phyloP scores from a whole-genome alignment of 2,888 invertebrate genomes.

The Eilema sororculum region DNA sequence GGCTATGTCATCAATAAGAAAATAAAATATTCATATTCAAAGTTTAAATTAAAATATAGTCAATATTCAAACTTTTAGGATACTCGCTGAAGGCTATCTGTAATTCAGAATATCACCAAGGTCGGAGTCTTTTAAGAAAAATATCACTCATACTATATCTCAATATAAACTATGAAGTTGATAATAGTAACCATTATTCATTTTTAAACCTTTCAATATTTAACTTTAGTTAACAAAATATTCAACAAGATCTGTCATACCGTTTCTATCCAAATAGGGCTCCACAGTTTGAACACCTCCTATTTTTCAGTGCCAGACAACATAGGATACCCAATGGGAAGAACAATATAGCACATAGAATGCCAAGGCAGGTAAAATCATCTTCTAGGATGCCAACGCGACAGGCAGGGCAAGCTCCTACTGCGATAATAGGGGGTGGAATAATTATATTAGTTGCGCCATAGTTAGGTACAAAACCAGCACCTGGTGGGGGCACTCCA shows the following conservation, averaged over 20 bases:
- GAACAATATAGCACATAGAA: constrained; percentile 94
- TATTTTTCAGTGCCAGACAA: constrained; percentile 93
- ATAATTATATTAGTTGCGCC: constrained; percentile 89
- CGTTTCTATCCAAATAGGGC: constrained; percentile 90
- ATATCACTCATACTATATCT: constrained; percentile 15
- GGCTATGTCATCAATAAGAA: constrained; percentile 5
- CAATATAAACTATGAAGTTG: constrained; percentile 35
- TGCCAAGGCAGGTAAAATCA: constrained; percentile 94
- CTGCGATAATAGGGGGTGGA: constrained; percentile 92
- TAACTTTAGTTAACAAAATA: constrained; percentile 51
- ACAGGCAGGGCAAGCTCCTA: constrained; percentile 96
- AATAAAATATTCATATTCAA: constrained; percentile 8
- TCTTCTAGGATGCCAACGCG: constrained; percentile 95
- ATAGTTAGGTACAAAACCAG: constrained; percentile 87
- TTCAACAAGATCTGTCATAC: constrained; percentile 37
- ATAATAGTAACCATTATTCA: constrained; percentile 45
- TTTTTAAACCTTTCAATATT: constrained; percentile 52
- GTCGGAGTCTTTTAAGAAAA: not conserved
- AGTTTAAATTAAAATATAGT: constrained; percentile 9
- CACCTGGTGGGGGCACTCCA: constrained; percentile 67
- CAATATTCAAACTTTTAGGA: not conserved
- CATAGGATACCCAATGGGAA: constrained; percentile 96
- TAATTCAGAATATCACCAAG: not conserved
- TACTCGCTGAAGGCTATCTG: not conserved
- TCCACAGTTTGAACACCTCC: constrained; percentile 95